Base-by-base conservation (phyloP, 2,113 vertebrate genomes). In the Notothenia rossii region DNA sequence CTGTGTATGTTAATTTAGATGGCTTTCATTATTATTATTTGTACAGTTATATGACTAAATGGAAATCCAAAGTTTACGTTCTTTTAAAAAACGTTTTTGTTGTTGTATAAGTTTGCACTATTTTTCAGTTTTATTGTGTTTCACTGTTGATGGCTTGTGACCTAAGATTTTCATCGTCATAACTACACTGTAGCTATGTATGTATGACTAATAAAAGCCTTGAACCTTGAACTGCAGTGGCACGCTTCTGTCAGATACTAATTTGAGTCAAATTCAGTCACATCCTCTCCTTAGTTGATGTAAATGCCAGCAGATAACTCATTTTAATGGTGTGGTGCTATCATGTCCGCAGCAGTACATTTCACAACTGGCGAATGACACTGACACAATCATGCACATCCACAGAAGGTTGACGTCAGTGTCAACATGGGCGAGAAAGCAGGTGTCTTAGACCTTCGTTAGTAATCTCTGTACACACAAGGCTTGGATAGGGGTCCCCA, bases 371-470 rank as follows among this genome's bases (percentile, higher is more conserved):
- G 95, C 96, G 95, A 66, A 81, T 85, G 88, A 88, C 87, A 96
- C 95, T 83, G 91, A 97, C 85, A 96, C 94, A 75, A 92, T 96
- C 87, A 94, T 95, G 96, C 90, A 95, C 73, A 93, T 93, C 2
- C 94, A 93, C 92, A 96, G 79, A 17, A 96, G 91, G 94, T 94
- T 89, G 94, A 95, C 85, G 94, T 97, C 91, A 94, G 88, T 36
- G 86, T 96, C 89, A 92, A 76, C 88, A 77, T 60, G 87, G 94
- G 89, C 84, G 86, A 95, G 94, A 94, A 96, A 86, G 94, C 51
- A 71, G 70, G 81, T 86, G 87, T 83, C 72, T 88, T 77, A 91
- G 84, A 78, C 88, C 87, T 89, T 88, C 87, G 83, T 83, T 60
- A 77, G 87, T 86, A 90, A 87, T 93, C 89, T 88, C 60, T 86